Base-by-base conservation (phyloP, 2,797 vertebrate species). In the Brachyrhaphis roseni region DNA sequence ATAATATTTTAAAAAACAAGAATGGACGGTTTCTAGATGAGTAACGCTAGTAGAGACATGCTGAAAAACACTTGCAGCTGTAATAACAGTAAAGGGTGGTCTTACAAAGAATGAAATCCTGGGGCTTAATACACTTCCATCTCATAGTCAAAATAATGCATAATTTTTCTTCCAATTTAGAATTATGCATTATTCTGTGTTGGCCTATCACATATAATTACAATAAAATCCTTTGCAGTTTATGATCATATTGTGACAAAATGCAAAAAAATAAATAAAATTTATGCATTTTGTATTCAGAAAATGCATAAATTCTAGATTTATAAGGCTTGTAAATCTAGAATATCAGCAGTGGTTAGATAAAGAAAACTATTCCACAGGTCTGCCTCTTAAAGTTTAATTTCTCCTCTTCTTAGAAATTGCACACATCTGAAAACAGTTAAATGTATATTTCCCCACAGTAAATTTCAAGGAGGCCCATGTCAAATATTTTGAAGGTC, bases 351-450 rank as follows among this genome's bases (percentile, higher is more conserved):
- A 45, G 6, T 26, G n/a, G 43, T 45, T 8, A 46, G 41, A 46
- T 28, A 72, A 41, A 68, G 36, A 41, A 47, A 49, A 73, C 72
- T 15, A 51, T 74, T 71, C 53, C 34, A 66, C 71, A 53, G 13
- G 43, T 71, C 51, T 53, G 18, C 26, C 0, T 78, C 36, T 68
- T 53, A 51, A 34, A 71, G 20, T n/a, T 41, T 57, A 78, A 64
- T 73, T 78, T 34, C 18, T 71, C 34, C 78, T 76, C 8, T 76
- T 75, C 66, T 57, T 70, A 64, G 71, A 80, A 84, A 84, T 59
- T 74, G 59, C 78, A 72, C 79, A 92, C 88, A 93, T 92, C 88
- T 93, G 85, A 91, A 85, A 75, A 85, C 45, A 86, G 78, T 92
- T 90, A 90, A 80, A 5, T 87, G 76, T 85, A 83, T 86, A 88